These are phyloP conservation scores for Paramacrobiotus metropolitanus DNA, from an alignment of 1,140 invertebrate genomes.

Conservation along the genomic window DNA sequence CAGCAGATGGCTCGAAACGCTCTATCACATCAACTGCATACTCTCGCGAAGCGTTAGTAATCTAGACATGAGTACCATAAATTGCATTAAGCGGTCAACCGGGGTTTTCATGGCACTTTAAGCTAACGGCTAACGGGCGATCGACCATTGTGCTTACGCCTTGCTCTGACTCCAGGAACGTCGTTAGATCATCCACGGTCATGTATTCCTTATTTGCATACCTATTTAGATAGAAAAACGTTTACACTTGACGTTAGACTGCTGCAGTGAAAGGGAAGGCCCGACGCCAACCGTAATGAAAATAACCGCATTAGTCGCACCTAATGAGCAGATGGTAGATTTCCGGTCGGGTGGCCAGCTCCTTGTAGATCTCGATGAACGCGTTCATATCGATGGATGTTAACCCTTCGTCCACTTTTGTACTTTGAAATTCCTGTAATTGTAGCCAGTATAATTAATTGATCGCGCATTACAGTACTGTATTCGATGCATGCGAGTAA, in stretches of 20 bases:
- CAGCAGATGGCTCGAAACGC: constrained; percentile 32
- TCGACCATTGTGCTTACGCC: constrained; percentile 24
- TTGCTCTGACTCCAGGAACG: constrained; percentile 40
- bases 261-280: not conserved
- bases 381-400: not conserved
- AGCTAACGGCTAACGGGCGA: no score
- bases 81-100: not conserved
- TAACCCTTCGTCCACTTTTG: not conserved
- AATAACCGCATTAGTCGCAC: no score
- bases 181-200: constrained; percentile 31
- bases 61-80: constrained; percentile 20
- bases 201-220: constrained; percentile 39
- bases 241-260: not conserved
- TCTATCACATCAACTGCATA: constrained; percentile 31
- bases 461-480: no score
- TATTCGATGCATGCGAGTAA: no score
- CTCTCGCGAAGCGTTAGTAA: constrained; percentile 28
- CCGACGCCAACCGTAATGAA: not conserved
- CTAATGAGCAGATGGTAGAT: constrained; percentile 38
- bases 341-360: constrained; percentile 36
- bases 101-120: not conserved
- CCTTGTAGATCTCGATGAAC: constrained; percentile 36
- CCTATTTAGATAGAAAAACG: constrained; percentile 18
- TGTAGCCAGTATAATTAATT: not conserved
- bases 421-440: not conserved